Evolutionary conservation across 2,888 invertebrate species (phyloP), one percentile per base, ranked within the genome.

Genomic region (Miltochrista miniata): DNA sequence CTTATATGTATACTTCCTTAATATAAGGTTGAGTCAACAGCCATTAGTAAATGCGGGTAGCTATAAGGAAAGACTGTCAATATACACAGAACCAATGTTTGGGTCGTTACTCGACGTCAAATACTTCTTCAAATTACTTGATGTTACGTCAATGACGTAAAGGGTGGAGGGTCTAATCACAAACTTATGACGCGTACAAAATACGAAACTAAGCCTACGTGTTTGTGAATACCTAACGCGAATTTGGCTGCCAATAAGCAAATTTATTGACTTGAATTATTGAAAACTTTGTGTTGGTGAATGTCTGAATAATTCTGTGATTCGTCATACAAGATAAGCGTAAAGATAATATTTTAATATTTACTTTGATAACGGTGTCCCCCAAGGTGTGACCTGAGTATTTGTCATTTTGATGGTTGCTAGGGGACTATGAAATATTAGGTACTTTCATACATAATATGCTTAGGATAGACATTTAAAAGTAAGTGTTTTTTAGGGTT

Each of bases 111-210:
- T 55, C 58, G 54, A 68, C 67, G 65, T 60, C 60, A 68, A 59
- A 53, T 50, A 43, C 47, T 49, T 59, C 44, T 54, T 54, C 59
- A 59, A 56, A 54, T 39, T n/a, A 43, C 18, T 48, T 7, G 8
- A 48, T 33, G 31, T 64, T 64, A 61, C 61, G 68, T 67, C 64
- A 64, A 62, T 67, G 61, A 66, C 64, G 51, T 67, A 48, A 43
- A 54, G 51, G 48, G 54, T 59, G 50, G 45, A 50, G 54, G 55
- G 54, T 50, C 52, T 67, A 61, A 67, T 64, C 57, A 64, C 43
- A 14, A 18, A 37, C 43, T 30, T 49, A 43, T 64, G 55, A 67
- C 54, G 55, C 56, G 57, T 58, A 47, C 56, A 45, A 43, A 60
- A 58, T 58, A 53, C 12, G 51, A 42, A 15, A 29, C 2, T 35